Percentiles rank a stretch among this genome's conserved stretches.
phyloP scores from a whole-genome alignment of 2,888 invertebrate genomes.

The Sisyra nigra region DNA sequence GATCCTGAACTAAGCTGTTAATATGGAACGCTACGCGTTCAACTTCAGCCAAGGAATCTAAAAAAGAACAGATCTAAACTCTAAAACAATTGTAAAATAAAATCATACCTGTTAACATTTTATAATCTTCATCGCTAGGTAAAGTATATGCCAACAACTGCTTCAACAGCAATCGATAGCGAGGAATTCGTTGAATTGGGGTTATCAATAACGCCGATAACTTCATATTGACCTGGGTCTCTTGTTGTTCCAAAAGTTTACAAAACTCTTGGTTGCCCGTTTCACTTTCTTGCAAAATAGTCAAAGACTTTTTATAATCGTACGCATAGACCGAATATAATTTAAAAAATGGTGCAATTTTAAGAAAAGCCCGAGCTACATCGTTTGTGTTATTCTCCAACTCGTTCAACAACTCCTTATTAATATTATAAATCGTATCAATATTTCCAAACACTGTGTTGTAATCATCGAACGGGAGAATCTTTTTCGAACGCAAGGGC shows the following conservation, averaged over 20 bases:
- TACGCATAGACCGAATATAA: conserved; percentile 63
- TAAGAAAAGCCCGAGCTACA: conserved; percentile 47
- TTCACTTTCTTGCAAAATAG: conserved; percentile 39
- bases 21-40: conserved; percentile 54
- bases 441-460: conserved; percentile 44
- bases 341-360: conserved; percentile 61
- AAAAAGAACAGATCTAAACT: conserved; percentile 13
- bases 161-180: conserved; percentile 54
- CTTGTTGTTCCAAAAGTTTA: conserved; percentile 42
- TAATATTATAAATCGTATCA: conserved; percentile 43
- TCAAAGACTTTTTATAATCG: conserved; percentile 46
- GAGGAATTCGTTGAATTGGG: conserved; percentile 63
- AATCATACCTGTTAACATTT: conserved; percentile 34
- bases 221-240: conserved; percentile 52
- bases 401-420: conserved; percentile 40
- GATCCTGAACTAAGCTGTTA: conserved; percentile 53
- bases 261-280: conserved; percentile 34
- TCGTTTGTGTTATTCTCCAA: conserved; percentile 36
- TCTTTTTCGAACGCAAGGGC: conserved; percentile 34
- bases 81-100: too few species aligned
- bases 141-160: conserved; percentile 47
- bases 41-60: conserved; percentile 49
- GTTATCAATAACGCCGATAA: conserved; percentile 56
- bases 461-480: conserved; percentile 32
- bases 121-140: conserved; percentile 36